Evolutionary conservation across 2,888 invertebrate genomes (phyloP).

Genomic region (Gari tellinella): DNA sequence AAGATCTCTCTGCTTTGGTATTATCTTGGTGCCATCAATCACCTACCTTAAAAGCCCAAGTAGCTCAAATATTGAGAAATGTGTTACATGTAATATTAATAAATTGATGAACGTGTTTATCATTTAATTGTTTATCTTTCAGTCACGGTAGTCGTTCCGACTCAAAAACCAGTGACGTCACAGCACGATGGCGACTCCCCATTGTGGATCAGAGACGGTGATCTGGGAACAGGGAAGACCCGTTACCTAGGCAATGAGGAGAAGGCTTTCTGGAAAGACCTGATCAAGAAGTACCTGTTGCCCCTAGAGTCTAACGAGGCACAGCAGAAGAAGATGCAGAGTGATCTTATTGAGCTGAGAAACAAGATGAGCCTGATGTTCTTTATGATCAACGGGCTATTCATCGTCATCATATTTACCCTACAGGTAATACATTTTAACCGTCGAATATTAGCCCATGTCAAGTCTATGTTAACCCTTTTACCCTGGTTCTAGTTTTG

Average conservation of each 20-base stretch:
- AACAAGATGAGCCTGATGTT: constrained; percentile 91
- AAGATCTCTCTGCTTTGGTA: too few species aligned
- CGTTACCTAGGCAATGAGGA: constrained; percentile 92
- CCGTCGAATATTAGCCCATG: not conserved
- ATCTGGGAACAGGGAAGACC: constrained; percentile 95
- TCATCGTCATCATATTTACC: constrained; percentile 98
- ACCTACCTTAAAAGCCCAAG: too few species aligned
- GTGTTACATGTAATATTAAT: too few species aligned
- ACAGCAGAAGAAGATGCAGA: constrained; percentile 69
- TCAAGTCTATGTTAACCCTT: too few species aligned
- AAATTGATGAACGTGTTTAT: too few species aligned
- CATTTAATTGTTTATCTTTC: too few species aligned
- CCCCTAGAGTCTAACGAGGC: constrained; percentile 97
- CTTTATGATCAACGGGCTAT: constrained; percentile 99
- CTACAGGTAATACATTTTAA: constrained; percentile 88
- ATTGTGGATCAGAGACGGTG: constrained; percentile 96
- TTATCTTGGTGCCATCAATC: too few species aligned
- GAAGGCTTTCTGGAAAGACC: constrained; percentile 95
- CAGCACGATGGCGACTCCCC: constrained; percentile 92
- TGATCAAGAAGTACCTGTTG: constrained; percentile 96
- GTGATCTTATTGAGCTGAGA: constrained; percentile 93
- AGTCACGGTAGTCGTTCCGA: too few species aligned
- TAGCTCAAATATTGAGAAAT: too few species aligned
- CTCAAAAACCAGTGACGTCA: not conserved
- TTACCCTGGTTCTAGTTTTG: not conserved